phyloP scores from a whole-genome alignment of 2,888 invertebrate genomes.

The Andrena chrysosceles region DNA sequence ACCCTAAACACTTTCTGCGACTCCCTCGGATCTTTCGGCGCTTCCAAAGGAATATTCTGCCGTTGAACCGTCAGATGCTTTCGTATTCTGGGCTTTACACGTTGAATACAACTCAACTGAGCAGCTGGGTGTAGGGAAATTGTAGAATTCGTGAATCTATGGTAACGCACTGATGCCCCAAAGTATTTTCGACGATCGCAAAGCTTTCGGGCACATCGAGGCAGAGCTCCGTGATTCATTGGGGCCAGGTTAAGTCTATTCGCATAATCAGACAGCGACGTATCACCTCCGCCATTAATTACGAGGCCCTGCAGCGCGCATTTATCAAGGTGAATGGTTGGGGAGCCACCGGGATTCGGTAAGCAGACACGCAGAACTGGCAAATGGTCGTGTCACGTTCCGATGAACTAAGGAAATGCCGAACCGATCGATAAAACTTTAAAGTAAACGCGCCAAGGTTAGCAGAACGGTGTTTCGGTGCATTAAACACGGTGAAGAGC shows the following conservation, averaged over 20 bases:
- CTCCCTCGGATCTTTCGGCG: not conserved
- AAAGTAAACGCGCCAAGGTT: conserved; percentile 2
- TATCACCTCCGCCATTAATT: conserved; percentile 75
- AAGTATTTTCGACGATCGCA: conserved; percentile 28
- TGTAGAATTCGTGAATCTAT: not conserved
- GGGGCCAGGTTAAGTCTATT: conserved; percentile 50
- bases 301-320: conserved; percentile 55
- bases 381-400: conserved; percentile 55
- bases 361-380: conserved; percentile 32
- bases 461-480: not conserved
- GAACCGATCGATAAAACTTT: conserved; percentile 11
- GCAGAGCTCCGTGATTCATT: conserved; percentile 58
- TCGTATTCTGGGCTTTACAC: too few relatives aligned
- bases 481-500: not conserved
- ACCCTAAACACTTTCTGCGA: not conserved
- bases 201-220: conserved; percentile 1
- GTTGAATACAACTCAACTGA: too few relatives aligned
- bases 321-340: conserved; percentile 67
- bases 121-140: conserved; percentile 3
- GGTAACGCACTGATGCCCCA: conserved; percentile 3
- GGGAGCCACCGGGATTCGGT: conserved; percentile 31
- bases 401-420: conserved; percentile 2
- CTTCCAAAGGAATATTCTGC: too few relatives aligned
- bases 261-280: conserved; percentile 73
- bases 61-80: too few relatives aligned